These are phyloP conservation scores for Campoplex nolae DNA, from an alignment of 2,888 invertebrate species.

Conservation along the genomic window DNA sequence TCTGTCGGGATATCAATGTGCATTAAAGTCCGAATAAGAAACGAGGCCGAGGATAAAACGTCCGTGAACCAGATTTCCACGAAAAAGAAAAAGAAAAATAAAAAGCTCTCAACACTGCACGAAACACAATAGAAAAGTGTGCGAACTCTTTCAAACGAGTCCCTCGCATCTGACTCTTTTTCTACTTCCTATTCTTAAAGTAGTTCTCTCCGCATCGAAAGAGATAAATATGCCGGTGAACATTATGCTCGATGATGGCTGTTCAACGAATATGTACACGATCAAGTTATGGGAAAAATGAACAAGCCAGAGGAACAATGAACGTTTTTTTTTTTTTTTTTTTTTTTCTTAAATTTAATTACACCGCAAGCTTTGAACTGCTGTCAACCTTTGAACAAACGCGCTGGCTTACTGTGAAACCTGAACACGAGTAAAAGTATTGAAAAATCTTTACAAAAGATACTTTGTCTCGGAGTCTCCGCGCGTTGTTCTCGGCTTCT, in stretches of 20 bases:
- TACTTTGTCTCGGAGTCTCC: background rate
- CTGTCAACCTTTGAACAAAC: background rate
- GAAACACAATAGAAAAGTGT: conserved; percentile 4
- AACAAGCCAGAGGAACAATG: background rate
- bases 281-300: background rate
- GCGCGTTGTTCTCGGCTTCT: conserved; percentile 22
- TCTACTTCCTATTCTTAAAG: background rate
- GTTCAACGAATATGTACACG: background rate
- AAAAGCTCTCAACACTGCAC: conserved; percentile 7
- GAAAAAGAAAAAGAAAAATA: background rate
- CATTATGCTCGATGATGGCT: background rate
- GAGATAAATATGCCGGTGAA: background rate
- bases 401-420: background rate
- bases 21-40: conserved; percentile 29
- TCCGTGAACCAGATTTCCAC: conserved; percentile 15
- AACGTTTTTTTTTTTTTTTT: background rate
- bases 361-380: background rate
- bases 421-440: background rate
- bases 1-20: conserved; percentile 5
- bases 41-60: conserved; percentile 52
- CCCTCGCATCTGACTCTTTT: background rate
- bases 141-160: conserved; percentile 8
- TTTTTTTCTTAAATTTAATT: background rate
- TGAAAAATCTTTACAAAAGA: conserved; percentile 13
- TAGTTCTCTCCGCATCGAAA: background rate